phyloP scores from a whole-genome alignment of 35 echinoderm and acorn worm species.

The Lytechinus pictus region DNA sequence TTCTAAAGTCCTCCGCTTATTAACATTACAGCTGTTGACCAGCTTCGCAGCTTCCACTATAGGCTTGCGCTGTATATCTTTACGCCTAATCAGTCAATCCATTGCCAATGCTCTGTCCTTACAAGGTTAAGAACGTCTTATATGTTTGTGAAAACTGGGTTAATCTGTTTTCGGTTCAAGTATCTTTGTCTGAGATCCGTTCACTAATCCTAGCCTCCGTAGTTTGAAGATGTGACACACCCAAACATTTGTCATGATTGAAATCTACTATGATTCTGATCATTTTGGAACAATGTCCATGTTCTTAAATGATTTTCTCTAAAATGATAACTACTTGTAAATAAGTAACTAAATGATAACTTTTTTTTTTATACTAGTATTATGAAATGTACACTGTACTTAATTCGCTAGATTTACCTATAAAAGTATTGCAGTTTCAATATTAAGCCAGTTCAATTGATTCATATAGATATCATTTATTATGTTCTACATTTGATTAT shows the following conservation, averaged over 20 bases:
- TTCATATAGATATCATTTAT: too few relatives aligned
- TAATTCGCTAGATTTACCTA: too few relatives aligned
- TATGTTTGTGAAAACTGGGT: neutral
- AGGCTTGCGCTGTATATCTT: neutral
- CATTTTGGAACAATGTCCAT: neutral
- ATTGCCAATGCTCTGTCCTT: neutral
- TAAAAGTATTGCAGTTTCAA: too few relatives aligned
- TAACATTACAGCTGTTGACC: neutral
- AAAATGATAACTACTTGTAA: neutral
- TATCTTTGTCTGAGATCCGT: neutral
- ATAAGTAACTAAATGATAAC: too few relatives aligned
- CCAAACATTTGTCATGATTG: neutral
- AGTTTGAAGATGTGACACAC: neutral
- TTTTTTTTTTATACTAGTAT: too few relatives aligned
- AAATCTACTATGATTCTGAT: neutral
- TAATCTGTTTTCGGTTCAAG: slow-evolving; percentile 5
- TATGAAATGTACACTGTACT: too few relatives aligned
- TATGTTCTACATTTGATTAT: too few relatives aligned
- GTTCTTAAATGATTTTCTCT: neutral
- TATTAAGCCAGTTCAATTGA: too few relatives aligned
- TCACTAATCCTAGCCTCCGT: slow-evolving; percentile 9
- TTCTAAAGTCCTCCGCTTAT: neutral
- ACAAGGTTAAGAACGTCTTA: neutral
- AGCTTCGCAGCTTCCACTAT: neutral
- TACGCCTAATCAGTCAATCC: neutral